These are phyloP conservation scores for Polia nebulosa DNA, from an alignment of 2,888 invertebrate species.

Conservation along the genomic window DNA sequence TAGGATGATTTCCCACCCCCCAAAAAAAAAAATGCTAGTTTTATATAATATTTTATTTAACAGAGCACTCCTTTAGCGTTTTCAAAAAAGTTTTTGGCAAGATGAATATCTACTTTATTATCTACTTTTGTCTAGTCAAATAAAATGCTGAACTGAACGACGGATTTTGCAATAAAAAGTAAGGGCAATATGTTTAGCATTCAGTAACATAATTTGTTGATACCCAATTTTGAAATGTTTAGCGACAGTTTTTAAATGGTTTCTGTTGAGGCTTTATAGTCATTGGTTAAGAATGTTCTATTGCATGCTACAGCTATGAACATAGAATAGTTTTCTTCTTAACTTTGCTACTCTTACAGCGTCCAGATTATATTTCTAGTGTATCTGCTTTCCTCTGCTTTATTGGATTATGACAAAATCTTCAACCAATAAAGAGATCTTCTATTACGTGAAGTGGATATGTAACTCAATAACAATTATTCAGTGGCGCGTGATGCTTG, in stretches of 20 bases:
- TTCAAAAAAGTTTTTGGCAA: background rate
- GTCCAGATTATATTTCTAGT: slow-evolving; percentile 25
- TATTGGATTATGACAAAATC: slow-evolving; percentile 53
- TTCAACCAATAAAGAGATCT: slow-evolving; percentile 30
- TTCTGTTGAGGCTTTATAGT: too few species aligned
- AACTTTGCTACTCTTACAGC: background rate
- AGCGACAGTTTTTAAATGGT: background rate
- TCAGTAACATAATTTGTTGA: too few species aligned
- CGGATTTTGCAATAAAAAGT: too few species aligned
- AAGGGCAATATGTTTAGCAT: too few species aligned
- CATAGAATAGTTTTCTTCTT: background rate
- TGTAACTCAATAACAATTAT: slow-evolving; percentile 45
- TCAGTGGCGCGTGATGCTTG: slow-evolving; percentile 50
- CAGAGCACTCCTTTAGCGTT: too few species aligned
- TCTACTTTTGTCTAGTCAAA: too few species aligned
- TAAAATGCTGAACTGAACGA: too few species aligned
- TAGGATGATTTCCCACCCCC: too few species aligned
- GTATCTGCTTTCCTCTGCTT: slow-evolving; percentile 40
- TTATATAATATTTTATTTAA: too few species aligned
- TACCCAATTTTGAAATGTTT: background rate
- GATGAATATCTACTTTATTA: too few species aligned
- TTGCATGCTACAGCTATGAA: background rate
- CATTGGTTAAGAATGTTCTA: background rate
- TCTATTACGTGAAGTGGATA: slow-evolving; percentile 53
- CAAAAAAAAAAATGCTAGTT: too few species aligned